Base-by-base conservation (phyloP, 2,113 vertebrate genomes). In the Crocuta crocuta region DNA sequence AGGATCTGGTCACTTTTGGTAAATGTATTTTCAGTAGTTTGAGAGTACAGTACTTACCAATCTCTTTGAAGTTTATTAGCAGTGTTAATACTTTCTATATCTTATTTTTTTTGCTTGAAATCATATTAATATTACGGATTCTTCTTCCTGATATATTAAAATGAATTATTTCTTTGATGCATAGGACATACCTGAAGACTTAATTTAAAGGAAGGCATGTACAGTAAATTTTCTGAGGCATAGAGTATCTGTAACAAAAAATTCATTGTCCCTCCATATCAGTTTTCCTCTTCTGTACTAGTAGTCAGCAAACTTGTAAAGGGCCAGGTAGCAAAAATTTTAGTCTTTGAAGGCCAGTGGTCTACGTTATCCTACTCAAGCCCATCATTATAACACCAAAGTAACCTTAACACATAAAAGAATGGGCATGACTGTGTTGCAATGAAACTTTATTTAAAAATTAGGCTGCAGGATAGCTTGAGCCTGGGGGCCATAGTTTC, bases 391-490 rank as follows among this genome's bases (percentile, higher is more conserved):
- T 31, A 45, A 10, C 15, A 11, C 45, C 43, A 65, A 66, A 85
- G 1, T 50, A 84, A 43, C n/a, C 17, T 79, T 5, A 63, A 28
- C 28, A 33, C 17, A 19, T 28, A 48, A 48, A 84, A n/a, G 8
- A 65, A 31, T 45, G 11, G 16, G 4, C 1, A 23, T 74, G 13
- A 24, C 11, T 71, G 9, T 53, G 2, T 87, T 24, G 68, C 39
- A 79, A 23, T 93, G 74, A 95, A 91, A 74, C 45, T 81, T 71
- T 68, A 68, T 53, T 66, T 90, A 71, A 28, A 81, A 89, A 70
- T 70, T 53, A 89, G 43, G 7, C 26, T 80, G 23, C 71, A 21
- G 13, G 35, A n/a, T 89, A 10, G 7, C 33, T 76, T 71, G 13
- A 28, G n/a, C 16, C 58, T 87, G 4, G 10, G 31, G 7, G 24